Conservation (phyloP, 2,797 vertebrate species). For the Tapera naevia region DNA sequence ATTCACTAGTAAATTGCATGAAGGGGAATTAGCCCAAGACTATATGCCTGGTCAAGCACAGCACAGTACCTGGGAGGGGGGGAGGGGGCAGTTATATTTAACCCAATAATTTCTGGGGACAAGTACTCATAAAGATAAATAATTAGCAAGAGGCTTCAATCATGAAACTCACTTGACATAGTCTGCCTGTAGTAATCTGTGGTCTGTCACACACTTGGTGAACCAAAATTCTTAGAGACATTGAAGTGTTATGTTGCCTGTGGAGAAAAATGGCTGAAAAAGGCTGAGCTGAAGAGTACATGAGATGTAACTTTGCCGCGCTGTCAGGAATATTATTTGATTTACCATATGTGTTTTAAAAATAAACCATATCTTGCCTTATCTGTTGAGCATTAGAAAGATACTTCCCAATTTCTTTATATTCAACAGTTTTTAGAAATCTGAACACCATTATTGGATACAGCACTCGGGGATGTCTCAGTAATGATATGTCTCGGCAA, state of each 20-base stretch:
- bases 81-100: background rate
- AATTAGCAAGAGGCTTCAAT: background rate
- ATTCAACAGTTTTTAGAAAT: background rate
- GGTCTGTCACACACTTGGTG: background rate
- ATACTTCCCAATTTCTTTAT: background rate
- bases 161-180: background rate
- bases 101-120: background rate
- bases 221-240: background rate
- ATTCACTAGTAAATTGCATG: background rate
- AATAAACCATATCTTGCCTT: background rate
- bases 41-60: background rate
- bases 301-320: background rate
- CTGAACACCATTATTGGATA: background rate
- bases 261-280: background rate
- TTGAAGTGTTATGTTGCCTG: background rate
- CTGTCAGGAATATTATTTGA: background rate
- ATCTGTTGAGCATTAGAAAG: background rate
- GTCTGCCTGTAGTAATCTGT: background rate
- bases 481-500: background rate
- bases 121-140: background rate
- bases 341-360: background rate
- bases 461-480: background rate
- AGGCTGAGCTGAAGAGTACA: background rate
- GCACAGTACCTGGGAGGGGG: no score
- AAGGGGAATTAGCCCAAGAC: background rate